phyloP scores from a whole-genome alignment of 2,888 invertebrate species.

The Drosophila recens region DNA sequence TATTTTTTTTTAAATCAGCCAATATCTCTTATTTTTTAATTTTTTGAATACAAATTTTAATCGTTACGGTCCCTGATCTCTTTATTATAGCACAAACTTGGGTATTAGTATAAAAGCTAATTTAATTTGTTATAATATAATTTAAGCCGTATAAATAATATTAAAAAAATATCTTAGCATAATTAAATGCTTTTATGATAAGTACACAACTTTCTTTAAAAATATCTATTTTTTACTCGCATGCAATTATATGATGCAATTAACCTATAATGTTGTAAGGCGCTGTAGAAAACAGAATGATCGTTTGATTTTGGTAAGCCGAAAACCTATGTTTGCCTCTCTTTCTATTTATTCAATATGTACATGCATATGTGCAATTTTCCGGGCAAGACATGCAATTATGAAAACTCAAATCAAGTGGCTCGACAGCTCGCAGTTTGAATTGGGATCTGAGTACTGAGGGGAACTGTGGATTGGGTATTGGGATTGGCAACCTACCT shows the following conservation, averaged over 20 bases:
- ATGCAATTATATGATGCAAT: not conserved
- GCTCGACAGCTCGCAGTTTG: slow-evolving; percentile 61
- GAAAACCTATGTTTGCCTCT: slow-evolving; percentile 12
- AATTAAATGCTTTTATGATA: too few relatives aligned
- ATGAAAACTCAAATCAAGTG: slow-evolving; percentile 75
- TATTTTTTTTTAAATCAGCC: too few relatives aligned
- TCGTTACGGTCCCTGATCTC: too few relatives aligned
- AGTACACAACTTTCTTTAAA: too few relatives aligned
- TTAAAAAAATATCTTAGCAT: too few relatives aligned
- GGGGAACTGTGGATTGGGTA: slow-evolving; percentile 13
- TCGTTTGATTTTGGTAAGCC: slow-evolving; percentile 14
- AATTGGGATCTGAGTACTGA: slow-evolving; percentile 6
- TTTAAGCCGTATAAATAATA: too few relatives aligned
- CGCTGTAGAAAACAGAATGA: slow-evolving; percentile 25
- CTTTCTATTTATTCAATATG: slow-evolving; percentile 9
- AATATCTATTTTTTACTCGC: not conserved
- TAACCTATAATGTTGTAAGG: not conserved
- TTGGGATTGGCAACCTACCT: slow-evolving; percentile 46
- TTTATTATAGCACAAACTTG: too few relatives aligned
- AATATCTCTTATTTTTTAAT: too few relatives aligned
- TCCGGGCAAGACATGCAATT: slow-evolving; percentile 65
- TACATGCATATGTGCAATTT: slow-evolving; percentile 26
- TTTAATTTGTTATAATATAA: too few relatives aligned
- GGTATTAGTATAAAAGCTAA: too few relatives aligned
- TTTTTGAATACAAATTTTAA: too few relatives aligned